Base-by-base conservation (phyloP, 2,888 invertebrate genomes). In the Lasioglossum lativentre region DNA sequence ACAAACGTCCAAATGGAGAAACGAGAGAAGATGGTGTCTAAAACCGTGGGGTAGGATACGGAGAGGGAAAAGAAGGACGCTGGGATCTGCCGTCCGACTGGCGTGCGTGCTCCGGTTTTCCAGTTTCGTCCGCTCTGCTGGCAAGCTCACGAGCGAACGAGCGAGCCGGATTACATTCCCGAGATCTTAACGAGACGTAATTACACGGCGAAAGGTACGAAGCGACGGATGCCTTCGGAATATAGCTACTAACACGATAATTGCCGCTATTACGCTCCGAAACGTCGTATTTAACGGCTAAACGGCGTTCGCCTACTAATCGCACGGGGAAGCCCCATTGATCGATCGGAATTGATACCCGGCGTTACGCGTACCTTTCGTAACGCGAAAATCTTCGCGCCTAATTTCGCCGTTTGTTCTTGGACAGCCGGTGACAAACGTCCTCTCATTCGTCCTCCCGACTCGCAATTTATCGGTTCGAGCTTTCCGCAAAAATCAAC, bases 241-340 rank as follows among this genome's bases (percentile, higher is more conserved):
- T 92, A 93, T 88, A 91, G 92, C 92, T 88, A 93, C 94, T 94
- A 94, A 94, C 94, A 93, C 93, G 94, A 94, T 94, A 95, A 95
- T 95, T 94, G 94, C 93, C 92, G 93, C 92, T 93, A 94, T 95
- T 94, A 94, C 92, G 92, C 89, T 91, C 91, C 90, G 92, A 92
- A 94, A 94, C 93, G 94, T 93, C 94, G 94, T 93, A 94, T 94
- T 94, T 94, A 94, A 94, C 93, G 87, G 91, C 90, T 94, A 93
- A 94, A 94, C 93, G 93, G 90, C 89, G 86, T 90, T 94, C 91
- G 93, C 92, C 93, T 92, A 92, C 92, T 93, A 93, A 94, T 94
- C 93, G 92, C 86, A 72, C 80, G 80, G 83, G 84, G 87, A 85
- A 84, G 77, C 83, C 77, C 86, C 78, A 75, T 78, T 80, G 88